These are phyloP conservation scores for Cetoscarus ocellatus DNA, from an alignment of 2,797 vertebrate genomes.

Conservation along the genomic window DNA sequence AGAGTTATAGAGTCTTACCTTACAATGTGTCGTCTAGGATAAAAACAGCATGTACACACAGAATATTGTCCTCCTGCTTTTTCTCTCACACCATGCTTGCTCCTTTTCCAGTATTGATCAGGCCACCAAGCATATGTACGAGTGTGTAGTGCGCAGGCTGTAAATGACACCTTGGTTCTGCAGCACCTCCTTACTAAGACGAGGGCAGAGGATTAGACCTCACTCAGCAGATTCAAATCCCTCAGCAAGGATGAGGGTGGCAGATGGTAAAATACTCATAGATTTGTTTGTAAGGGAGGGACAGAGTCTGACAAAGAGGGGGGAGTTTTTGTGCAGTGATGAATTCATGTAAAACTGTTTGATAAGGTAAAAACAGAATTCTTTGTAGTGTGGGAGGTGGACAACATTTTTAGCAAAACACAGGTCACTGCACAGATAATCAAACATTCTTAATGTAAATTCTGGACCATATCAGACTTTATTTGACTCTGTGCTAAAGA, in stretches of 20 bases:
- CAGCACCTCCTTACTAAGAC: constrained; percentile 68
- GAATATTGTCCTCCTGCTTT: constrained; percentile 11
- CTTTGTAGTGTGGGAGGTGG: no score
- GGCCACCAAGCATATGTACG: constrained; percentile 4
- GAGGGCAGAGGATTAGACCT: constrained; percentile 75
- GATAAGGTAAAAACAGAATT: no score
- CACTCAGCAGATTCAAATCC: constrained; percentile 85
- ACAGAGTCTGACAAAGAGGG: constrained; percentile 1
- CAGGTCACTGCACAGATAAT: no score
- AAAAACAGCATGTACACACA: background rate
- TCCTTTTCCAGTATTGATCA: background rate
- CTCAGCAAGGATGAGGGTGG: constrained; percentile 63
- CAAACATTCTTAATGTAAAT: no score
- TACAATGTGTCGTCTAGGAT: constrained; percentile 8
- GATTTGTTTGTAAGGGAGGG: constrained; percentile 21
- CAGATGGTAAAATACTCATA: constrained; percentile 69
- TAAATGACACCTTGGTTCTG: constrained; percentile 49
- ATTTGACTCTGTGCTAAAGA: no score
- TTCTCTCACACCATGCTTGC: constrained; percentile 32
- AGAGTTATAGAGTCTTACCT: constrained; percentile 56
- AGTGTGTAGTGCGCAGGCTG: constrained; percentile 4
- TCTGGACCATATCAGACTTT: no score
- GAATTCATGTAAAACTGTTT: no score
- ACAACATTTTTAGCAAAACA: no score
- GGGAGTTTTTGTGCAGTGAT: background rate